phyloP scores from a whole-genome alignment of 2,113 vertebrate genomes.

The Podarcis cretensis region DNA sequence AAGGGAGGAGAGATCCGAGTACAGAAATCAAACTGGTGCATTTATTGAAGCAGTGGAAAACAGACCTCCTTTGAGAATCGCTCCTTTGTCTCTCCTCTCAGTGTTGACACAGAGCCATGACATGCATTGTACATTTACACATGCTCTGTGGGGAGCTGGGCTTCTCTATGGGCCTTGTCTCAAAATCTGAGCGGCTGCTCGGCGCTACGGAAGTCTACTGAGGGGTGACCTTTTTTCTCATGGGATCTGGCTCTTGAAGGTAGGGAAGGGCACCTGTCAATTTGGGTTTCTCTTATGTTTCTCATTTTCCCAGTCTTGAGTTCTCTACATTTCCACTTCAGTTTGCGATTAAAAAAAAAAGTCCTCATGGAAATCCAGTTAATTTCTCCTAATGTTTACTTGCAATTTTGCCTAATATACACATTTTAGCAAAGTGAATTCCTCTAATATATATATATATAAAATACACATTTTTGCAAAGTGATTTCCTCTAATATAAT shows the following conservation, averaged over 20 bases:
- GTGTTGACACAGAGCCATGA: constrained; percentile 61
- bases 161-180: constrained; percentile 36
- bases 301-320: too few relatives aligned
- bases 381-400: too few relatives aligned
- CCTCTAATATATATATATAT: too few relatives aligned
- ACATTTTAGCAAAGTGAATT: too few relatives aligned
- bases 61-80: constrained; percentile 46
- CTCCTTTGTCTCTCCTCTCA: constrained; percentile 52
- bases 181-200: constrained; percentile 49
- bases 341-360: too few relatives aligned
- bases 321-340: too few relatives aligned
- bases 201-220: constrained; percentile 35
- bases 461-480: too few relatives aligned
- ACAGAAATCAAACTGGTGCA: constrained; percentile 64
- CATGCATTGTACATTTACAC: constrained; percentile 57
- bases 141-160: constrained; percentile 48
- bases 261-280: too few relatives aligned
- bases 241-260: neutral
- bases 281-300: too few relatives aligned
- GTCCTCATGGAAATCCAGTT: too few relatives aligned
- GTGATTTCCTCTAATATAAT: too few relatives aligned
- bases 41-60: constrained; percentile 55
- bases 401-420: too few relatives aligned
- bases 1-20: constrained; percentile 45
- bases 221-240: constrained; percentile 21